These are phyloP conservation scores for Dicyrtomina minuta DNA, from an alignment of 2,888 invertebrate genomes.

Conservation along the genomic window DNA sequence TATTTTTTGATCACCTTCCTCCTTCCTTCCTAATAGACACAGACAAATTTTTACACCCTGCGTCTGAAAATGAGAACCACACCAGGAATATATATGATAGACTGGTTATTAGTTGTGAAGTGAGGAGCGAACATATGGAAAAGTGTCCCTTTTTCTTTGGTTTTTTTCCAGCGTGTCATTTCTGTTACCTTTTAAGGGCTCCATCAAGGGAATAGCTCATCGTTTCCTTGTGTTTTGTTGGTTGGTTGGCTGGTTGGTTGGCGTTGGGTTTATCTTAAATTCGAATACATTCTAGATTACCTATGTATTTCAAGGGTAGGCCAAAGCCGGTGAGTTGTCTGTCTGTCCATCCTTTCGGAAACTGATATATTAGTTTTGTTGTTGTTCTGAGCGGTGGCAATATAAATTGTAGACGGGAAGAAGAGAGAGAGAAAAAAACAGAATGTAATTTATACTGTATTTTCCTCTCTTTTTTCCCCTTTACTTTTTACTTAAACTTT, in stretches of 20 bases:
- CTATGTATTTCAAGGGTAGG: no score
- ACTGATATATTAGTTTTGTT: no score
- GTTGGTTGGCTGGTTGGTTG: no score
- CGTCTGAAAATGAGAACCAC: neutral
- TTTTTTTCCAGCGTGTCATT: slow-evolving; percentile 4
- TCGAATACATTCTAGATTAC: no score
- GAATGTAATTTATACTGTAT: neutral
- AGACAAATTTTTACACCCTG: slow-evolving; percentile 11
- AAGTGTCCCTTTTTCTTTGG: slow-evolving; percentile 5
- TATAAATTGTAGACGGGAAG: neutral
- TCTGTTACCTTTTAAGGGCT: no score
- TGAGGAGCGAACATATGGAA: neutral
- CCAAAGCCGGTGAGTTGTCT: no score
- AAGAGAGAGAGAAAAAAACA: no score
- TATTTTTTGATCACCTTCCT: slow-evolving; percentile 17
- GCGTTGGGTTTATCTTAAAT: no score
- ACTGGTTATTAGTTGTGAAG: slow-evolving; percentile 2
- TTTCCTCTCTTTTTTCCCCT: neutral
- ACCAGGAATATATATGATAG: neutral
- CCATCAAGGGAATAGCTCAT: no score
- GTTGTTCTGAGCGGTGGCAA: no score
- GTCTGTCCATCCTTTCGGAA: no score
- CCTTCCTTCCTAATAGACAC: neutral
- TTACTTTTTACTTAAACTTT: neutral
- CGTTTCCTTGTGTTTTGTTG: no score